A percentile compares a stretch with the other conserved stretches of the same genome.
Evolutionary conservation across 2,797 vertebrate species (phyloP).

Genomic region (Scleropages formosus): DNA sequence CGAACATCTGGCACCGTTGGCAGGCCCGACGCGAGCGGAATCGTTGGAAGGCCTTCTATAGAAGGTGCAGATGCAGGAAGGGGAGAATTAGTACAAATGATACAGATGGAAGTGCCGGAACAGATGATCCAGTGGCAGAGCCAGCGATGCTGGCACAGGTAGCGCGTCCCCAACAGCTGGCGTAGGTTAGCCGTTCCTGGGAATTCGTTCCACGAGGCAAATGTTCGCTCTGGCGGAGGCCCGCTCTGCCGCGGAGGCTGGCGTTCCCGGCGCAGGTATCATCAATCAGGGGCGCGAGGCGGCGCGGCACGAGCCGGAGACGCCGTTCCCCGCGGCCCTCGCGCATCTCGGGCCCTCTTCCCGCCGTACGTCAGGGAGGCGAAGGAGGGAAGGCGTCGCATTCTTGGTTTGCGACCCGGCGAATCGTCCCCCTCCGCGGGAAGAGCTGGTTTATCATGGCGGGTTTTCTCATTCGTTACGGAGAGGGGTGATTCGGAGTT

Average conservation of each 20-base stretch:
- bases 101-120: conserved; percentile 96
- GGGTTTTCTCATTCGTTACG: background rate
- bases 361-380: background rate
- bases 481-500: background rate
- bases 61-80: conserved; percentile 98
- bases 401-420: conserved; percentile 2
- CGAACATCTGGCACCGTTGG: conserved; percentile 99
- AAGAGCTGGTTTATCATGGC: background rate
- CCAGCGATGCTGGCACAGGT: conserved; percentile 93
- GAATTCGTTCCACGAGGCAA: conserved; percentile 99
- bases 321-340: background rate
- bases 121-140: conserved; percentile 97
- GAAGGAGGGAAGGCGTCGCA: background rate
- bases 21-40: conserved; percentile 86
- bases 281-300: conserved; percentile 41
- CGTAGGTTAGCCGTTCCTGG: conserved; percentile 99
- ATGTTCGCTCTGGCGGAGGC: conserved; percentile 95
- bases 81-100: conserved; percentile 89
- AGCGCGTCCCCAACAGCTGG: conserved; percentile 99
- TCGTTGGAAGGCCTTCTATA: conserved; percentile 92
- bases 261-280: conserved; percentile 83
- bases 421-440: background rate
- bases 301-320: conserved; percentile 1
- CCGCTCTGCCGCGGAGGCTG: conserved; percentile 84
- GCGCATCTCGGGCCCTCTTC: background rate